Evolutionary conservation across 2,113 vertebrate genomes (phyloP).

Genomic region (Melanerpes aurifrons): DNA sequence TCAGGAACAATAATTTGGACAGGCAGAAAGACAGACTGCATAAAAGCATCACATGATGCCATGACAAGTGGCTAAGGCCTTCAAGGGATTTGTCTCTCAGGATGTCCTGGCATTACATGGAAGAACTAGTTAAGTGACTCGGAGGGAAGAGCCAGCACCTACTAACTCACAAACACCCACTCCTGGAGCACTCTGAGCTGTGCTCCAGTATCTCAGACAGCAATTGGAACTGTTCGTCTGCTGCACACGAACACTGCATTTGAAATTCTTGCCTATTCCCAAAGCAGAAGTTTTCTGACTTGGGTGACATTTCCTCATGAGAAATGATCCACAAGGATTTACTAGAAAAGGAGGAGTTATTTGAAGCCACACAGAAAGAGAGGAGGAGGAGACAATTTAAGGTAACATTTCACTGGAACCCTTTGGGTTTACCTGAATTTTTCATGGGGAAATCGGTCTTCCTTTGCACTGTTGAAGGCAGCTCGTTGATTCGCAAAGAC

Average conservation of each 20-base stretch:
- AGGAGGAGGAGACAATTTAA: not conserved
- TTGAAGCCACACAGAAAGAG: conserved; percentile 8
- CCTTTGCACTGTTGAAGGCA: conserved; percentile 96
- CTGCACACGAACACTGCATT: not conserved
- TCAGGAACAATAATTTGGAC: not conserved
- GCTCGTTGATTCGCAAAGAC: conserved; percentile 94
- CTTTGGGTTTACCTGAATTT: conserved; percentile 85
- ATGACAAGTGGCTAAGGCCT: not conserved
- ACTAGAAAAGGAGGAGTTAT: not conserved
- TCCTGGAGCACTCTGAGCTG: not conserved
- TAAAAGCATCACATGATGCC: not conserved
- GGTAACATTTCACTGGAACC: not conserved
- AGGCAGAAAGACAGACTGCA: not conserved
- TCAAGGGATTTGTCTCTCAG: not conserved
- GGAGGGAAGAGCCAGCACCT: not conserved
- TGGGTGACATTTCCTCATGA: not conserved
- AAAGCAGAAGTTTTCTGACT: not conserved
- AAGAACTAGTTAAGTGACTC: conserved; percentile 36
- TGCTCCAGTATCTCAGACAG: not conserved
- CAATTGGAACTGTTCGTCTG: not conserved
- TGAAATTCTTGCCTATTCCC: not conserved
- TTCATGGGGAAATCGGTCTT: conserved; percentile 95
- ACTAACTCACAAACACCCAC: not conserved
- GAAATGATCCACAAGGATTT: not conserved
- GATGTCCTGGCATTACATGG: not conserved